Evolutionary conservation across 1,140 invertebrate species (phyloP), one percentile per base, ranked within the genome.

Genomic region (Drosophila quadrilineata): DNA sequence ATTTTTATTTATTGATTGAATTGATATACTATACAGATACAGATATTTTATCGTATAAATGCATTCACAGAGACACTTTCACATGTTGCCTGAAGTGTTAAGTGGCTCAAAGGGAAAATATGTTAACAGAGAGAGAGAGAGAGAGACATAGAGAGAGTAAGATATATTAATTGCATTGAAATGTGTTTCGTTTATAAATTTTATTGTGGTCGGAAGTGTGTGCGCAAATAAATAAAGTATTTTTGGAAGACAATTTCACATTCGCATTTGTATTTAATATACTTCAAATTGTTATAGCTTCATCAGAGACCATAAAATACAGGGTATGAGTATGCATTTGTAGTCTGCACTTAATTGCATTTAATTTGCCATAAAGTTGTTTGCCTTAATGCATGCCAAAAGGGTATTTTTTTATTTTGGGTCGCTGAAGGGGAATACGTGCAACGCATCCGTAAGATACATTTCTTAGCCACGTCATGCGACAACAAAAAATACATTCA

Each of bases 301-400:
- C 56, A 79, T 79, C 71, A 74, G 8, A 8, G 2, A 2, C 2
- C 8, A 72, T 60, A 24, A 9, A 6, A 3, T 3, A 33, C 28
- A 29, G 2, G 2, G 12, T 26, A 6, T 29, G 10, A 6, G 26
- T 17, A n/a, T 21, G 45, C 21, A 29, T 53, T 3, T 60, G 12
- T 28, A 10, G 38, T 58, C 35, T 71, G 69, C 71, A 76, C 77
- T 76, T 82, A 84, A 82, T 84, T 84, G 73, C 77, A 73, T 72
- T 82, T 80, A 80, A 80, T 80, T 80, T 65, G 68, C 63, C 64
- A 80, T 80, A 64, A 80, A 80, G 68, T 45, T 53, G 57, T 70
- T 65, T 62, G 41, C 40, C 40, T 48, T 48, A 62, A 62, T 67
- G 58, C 58, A 67, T 62, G 67, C 58, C 71, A 77, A 84, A 85